Evolutionary conservation across 1,140 invertebrate species (phyloP).

Genomic region (Himalopsyche phryganea): DNA sequence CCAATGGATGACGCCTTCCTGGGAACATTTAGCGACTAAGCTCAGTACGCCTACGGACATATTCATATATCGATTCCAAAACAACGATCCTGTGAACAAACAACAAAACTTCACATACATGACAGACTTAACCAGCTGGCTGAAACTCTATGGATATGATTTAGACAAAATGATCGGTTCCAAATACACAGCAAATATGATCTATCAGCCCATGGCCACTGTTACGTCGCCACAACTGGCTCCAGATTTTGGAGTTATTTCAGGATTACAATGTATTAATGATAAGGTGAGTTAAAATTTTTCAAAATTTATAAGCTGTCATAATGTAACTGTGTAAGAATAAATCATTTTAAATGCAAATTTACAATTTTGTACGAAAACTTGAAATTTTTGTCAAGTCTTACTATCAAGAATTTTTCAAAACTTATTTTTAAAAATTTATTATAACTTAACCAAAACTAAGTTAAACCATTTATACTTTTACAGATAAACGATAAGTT

Average conservation of each 20-base stretch:
- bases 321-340: no score
- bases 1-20: constrained; percentile 92
- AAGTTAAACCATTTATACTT: no score
- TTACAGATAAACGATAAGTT: constrained; percentile 72
- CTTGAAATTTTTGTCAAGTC: no score
- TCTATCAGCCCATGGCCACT: constrained; percentile 71
- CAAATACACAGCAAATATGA: constrained; percentile 69
- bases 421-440: no score
- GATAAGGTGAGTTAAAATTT: constrained; percentile 58
- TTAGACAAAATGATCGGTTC: constrained; percentile 80
- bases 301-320: neutral
- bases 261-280: constrained; percentile 82
- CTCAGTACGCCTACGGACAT: constrained; percentile 82
- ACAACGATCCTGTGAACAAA: constrained; percentile 88
- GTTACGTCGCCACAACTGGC: constrained; percentile 74
- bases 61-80: constrained; percentile 87
- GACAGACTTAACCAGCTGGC: constrained; percentile 80
- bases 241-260: constrained; percentile 84
- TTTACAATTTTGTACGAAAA: no score
- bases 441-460: no score
- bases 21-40: constrained; percentile 78
- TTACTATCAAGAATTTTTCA: no score
- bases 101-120: constrained; percentile 73
- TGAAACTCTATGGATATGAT: constrained; percentile 85
- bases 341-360: no score